Conservation (phyloP, 2,797 vertebrate genomes). For the Malurus leucopterus region DNA sequence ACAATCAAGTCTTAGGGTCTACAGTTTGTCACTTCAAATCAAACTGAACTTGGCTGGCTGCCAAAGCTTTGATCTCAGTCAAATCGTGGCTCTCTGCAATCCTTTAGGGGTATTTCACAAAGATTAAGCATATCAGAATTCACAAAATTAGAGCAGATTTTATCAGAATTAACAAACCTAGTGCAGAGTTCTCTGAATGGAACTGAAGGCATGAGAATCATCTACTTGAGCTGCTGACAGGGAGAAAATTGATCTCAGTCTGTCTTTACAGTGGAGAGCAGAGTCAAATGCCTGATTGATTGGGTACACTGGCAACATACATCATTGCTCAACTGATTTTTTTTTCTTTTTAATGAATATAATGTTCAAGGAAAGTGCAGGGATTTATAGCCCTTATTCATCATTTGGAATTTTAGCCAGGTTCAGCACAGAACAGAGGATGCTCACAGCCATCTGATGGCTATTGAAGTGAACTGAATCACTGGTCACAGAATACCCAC, state of each 20-base stretch:
- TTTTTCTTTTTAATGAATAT: background rate
- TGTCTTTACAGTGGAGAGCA: background rate
- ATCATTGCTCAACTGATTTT: background rate
- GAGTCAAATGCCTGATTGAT: conserved; percentile 22
- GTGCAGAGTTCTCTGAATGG: background rate
- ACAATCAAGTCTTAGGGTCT: background rate
- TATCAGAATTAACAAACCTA: conserved; percentile 26
- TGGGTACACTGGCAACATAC: background rate
- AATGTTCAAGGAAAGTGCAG: conserved; percentile 22
- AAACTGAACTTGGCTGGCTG: background rate
- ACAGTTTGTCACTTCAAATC: conserved; percentile 30
- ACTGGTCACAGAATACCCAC: background rate
- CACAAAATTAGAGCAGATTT: conserved; percentile 24
- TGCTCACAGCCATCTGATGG: conserved; percentile 15
- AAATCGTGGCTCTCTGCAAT: background rate
- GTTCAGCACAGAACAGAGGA: conserved; percentile 17
- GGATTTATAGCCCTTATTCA: conserved; percentile 34
- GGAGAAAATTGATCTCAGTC: background rate
- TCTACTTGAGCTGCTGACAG: background rate
- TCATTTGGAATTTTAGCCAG: conserved; percentile 9
- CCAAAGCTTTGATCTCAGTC: conserved; percentile 12
- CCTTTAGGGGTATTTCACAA: background rate
- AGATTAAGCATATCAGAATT: conserved; percentile 5
- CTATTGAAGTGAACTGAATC: conserved; percentile 24
- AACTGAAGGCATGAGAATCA: background rate